Base-by-base conservation (phyloP, 2,113 vertebrate genomes). In the Ascaphus truei region DNA sequence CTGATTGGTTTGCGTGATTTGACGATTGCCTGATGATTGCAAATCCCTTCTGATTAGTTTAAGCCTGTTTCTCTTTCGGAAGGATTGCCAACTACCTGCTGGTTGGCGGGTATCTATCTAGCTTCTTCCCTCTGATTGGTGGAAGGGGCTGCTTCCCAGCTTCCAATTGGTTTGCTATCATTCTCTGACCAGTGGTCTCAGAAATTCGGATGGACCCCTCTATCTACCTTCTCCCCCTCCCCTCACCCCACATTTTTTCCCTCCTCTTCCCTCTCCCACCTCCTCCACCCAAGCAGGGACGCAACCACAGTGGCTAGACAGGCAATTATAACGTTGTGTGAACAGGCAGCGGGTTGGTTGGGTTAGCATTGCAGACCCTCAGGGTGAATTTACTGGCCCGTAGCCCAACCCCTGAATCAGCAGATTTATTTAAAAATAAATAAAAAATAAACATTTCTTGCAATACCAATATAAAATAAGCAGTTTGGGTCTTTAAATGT, bases 231-330 rank as follows among this genome's bases (percentile, higher is more conserved):
- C 23, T 5, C 53, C 43, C 26, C 31, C 37, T 33, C 37, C 36
- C 61, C 59, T 47, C 8, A 55, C 12, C 9, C 47, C 63, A n/a
- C 2, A 13, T 52, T 37, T 51, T 60, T 60, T 53, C 23, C 53
- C 37, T 31, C 1, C n/a, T 61, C 22, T 48, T 48, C 22, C 51
- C 37, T 12, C 43, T 13, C 34, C 11, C 2, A 6, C 27, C 29
- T 26, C 30, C 34, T 58, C n/a, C 39, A 58, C 52, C 62, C 43
- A 37, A 64, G 66, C 66, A 69, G 56, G 66, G 66, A 69, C 66
- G 66, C 66, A 69, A 60, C 50, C 8, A 60, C 3, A 29, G 12
- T n/a, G n/a, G n/a, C n/a, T n/a, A n/a, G n/a, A n/a, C n/a, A n/a
- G n/a, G n/a, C n/a, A n/a, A n/a, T n/a, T n/a, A n/a, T n/a, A n/a